Evolutionary conservation across 2,888 invertebrate species (phyloP), one percentile per base, ranked within the genome.

Genomic region (Calameuta pallipes): DNA sequence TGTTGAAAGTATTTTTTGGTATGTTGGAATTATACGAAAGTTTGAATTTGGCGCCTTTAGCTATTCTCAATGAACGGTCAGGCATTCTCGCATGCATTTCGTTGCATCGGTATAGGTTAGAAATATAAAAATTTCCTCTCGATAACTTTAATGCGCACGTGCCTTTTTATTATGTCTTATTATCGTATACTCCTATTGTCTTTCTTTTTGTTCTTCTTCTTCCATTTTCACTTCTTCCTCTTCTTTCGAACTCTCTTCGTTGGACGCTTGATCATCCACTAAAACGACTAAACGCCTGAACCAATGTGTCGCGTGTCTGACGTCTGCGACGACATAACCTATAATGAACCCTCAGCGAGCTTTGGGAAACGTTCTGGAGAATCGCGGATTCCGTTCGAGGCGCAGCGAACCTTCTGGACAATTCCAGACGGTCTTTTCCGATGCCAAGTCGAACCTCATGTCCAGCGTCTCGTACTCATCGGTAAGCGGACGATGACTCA

Each of bases 251-350:
- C 71, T 71, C 12, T 71, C 71, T 71, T 31, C 71, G 71, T 71
- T 71, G 33, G 41, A 31, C 71, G 71, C 71, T 71, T 71, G 30
- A 71, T 34, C 71, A 34, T 31, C 33, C 71, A 71, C 71, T 71
- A 71, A 71, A 33, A 71, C 71, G 71, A 71, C 71, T 71, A 71
- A 71, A 71, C 12, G 71, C 71, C 71, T 71, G 4, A 71, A 71
- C 12, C 31, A 71, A 71, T 34, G 15, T 33, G 4, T 34, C 31
- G 4, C 71, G 31, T 31, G 4, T 15, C 31, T 11, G 31, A 34
- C 71, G 31, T 33, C 31, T 71, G 71, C 31, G 31, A 71, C 33
- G 31, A n/a, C 71, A 71, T 33, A 71, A 31, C 71, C 31, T 1
- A 13, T 34, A 71, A 34, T 34, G 15, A 71, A 31, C 71, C 71